These are phyloP conservation scores for Cebus imitator DNA, from an alignment of 2,113 vertebrate species.

Conservation along the genomic window DNA sequence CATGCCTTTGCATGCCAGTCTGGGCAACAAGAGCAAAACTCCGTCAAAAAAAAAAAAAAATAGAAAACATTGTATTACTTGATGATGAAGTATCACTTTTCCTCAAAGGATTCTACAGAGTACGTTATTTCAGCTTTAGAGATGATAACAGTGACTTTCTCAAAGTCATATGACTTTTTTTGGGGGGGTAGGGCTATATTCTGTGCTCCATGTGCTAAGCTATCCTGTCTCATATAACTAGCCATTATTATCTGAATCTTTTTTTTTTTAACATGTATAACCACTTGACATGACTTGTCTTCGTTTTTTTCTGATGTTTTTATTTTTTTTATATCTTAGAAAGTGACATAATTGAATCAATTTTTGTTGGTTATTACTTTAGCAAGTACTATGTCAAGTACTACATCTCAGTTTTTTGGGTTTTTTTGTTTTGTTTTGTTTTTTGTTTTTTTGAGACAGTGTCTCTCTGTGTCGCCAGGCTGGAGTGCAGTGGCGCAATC, in stretches of 20 bases:
- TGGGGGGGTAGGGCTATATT: neutral
- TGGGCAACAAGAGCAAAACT: too few species aligned
- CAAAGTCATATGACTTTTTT: neutral
- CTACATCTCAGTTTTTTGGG: neutral
- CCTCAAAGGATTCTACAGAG: neutral
- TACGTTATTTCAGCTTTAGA: conserved; percentile 27
- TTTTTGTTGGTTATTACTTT: conserved; percentile 32
- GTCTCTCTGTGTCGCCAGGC: too few species aligned
- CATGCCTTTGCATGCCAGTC: too few species aligned
- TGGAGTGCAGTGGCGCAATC: too few species aligned
- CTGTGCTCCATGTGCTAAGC: neutral
- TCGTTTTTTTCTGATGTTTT: conserved; percentile 16
- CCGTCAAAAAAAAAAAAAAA: too few species aligned
- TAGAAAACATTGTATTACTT: neutral
- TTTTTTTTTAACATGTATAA: neutral
- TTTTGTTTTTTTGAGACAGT: too few species aligned
- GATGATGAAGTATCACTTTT: neutral
- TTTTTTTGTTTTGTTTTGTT: too few species aligned
- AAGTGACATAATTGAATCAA: conserved; percentile 18
- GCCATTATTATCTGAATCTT: neutral
- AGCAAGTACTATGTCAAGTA: conserved; percentile 18
- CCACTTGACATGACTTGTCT: neutral
- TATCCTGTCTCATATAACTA: neutral
- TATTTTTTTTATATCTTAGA: neutral
- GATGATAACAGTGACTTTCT: neutral